Percentiles rank a stretch among this genome's conserved stretches.
These are phyloP conservation scores for Propithecus coquereli DNA, from an alignment of 2,113 vertebrate species.

Conservation along the genomic window DNA sequence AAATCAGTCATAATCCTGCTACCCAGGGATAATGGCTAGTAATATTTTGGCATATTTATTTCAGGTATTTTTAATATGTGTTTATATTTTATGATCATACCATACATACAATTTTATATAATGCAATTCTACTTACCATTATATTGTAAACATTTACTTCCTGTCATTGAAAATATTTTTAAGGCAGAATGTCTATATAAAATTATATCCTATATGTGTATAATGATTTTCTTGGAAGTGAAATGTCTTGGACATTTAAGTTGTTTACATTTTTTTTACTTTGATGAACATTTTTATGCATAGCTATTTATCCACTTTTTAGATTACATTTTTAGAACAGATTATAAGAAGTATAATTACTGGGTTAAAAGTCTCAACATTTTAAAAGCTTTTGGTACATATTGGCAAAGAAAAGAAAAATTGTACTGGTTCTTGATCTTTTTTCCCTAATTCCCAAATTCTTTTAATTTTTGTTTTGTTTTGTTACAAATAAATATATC, in stretches of 20 bases:
- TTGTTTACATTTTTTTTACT: constrained; percentile 7
- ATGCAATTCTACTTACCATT: not conserved
- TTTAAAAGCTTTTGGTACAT: not conserved
- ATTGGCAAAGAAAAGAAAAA: not conserved
- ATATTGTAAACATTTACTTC: not conserved
- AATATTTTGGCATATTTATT: not conserved
- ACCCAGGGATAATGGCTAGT: not conserved
- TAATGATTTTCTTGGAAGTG: not conserved
- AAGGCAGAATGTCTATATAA: not conserved
- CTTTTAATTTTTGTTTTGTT: not conserved
- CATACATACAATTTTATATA: not conserved
- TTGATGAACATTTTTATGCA: not conserved
- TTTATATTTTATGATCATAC: not conserved
- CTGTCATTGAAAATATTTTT: not conserved
- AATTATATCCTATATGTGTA: not conserved
- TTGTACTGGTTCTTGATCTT: not conserved
- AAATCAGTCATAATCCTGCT: not conserved
- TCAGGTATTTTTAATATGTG: not conserved
- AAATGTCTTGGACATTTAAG: not conserved
- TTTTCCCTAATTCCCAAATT: not conserved
- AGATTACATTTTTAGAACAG: not conserved
- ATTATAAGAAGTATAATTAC: not conserved
- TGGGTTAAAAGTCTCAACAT: not conserved
- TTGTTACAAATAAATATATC: no score
- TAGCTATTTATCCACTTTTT: not conserved